A percentile compares a stretch with the other conserved stretches of the same genome.
Conservation (phyloP, 2,113 vertebrate genomes). For the Atherinomorus stipes region DNA sequence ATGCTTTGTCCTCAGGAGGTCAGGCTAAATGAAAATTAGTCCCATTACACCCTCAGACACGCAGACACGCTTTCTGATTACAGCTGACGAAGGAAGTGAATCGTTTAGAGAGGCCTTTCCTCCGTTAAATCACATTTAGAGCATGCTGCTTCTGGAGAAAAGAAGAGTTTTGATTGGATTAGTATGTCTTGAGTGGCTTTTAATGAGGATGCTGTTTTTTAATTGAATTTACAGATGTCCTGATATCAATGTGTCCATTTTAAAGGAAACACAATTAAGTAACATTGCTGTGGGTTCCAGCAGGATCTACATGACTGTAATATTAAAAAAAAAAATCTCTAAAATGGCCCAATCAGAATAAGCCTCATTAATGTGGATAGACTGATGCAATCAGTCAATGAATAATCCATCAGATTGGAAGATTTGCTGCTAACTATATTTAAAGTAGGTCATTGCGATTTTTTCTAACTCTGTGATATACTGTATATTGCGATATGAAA, state of each 20-base stretch:
- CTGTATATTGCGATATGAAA: no score
- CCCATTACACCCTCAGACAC: slow-evolving; percentile 35
- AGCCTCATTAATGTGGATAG: no score
- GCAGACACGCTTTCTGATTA: slow-evolving; percentile 24
- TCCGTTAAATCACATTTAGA: slow-evolving; percentile 48
- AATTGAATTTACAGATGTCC: not conserved
- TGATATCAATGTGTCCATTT: slow-evolving; percentile 2
- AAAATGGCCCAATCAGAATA: no score
- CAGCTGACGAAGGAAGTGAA: slow-evolving; percentile 28
- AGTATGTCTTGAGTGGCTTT: slow-evolving; percentile 12
- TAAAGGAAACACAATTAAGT: not conserved
- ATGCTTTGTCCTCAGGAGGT: slow-evolving; percentile 68
- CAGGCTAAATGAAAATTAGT: slow-evolving; percentile 62
- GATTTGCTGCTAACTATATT: no score
- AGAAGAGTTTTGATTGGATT: slow-evolving; percentile 40
- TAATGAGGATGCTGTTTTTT: slow-evolving; percentile 38
- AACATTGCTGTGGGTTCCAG: not conserved
- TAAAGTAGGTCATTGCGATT: no score
- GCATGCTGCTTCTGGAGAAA: slow-evolving; percentile 13
- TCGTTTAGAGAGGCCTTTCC: slow-evolving; percentile 21
- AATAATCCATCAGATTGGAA: no score
- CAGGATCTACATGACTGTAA: not conserved
- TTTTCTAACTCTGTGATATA: no score
- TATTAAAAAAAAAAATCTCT: no score
- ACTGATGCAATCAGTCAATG: no score